These are phyloP conservation scores for Menidia menidia DNA, from an alignment of 2,797 vertebrate species.

Conservation along the genomic window DNA sequence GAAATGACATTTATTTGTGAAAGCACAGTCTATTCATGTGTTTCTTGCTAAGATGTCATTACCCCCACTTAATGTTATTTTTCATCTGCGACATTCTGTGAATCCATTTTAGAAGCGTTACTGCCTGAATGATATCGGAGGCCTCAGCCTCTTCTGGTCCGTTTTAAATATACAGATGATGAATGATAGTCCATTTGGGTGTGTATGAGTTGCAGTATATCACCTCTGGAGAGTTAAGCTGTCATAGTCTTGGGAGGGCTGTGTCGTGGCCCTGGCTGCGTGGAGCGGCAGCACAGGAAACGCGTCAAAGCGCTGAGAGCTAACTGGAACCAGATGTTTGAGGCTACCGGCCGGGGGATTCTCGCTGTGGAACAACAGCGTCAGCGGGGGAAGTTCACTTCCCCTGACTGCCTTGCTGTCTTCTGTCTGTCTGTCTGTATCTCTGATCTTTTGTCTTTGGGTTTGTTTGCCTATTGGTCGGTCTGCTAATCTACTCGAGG, in stretches of 20 bases:
- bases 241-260: constrained; percentile 74
- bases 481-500: constrained; percentile 23
- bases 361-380: constrained; percentile 84
- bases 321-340: constrained; percentile 88
- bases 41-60: constrained; percentile 20
- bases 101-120: constrained; percentile 15
- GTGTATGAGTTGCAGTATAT: constrained; percentile 40
- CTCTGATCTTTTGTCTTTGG: constrained; percentile 50
- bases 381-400: constrained; percentile 76
- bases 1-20: constrained; percentile 22
- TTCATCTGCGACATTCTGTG: constrained; percentile 3
- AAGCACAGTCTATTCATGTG: constrained; percentile 25
- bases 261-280: constrained; percentile 73
- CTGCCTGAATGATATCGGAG: constrained; percentile 1
- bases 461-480: constrained; percentile 26
- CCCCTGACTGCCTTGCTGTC: constrained; percentile 59
- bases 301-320: constrained; percentile 81
- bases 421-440: constrained; percentile 43
- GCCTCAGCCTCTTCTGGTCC: constrained; percentile 11
- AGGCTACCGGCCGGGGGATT: constrained; percentile 82
- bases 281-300: constrained; percentile 83
- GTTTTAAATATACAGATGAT: constrained; percentile 11
- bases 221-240: constrained; percentile 60
- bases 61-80: not conserved
- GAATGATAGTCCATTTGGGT: constrained; percentile 27